Percentiles rank a stretch among this genome's conserved stretches.
phyloP scores from a whole-genome alignment of 2,797 vertebrate genomes.

The Pseudochirops corinnae region DNA sequence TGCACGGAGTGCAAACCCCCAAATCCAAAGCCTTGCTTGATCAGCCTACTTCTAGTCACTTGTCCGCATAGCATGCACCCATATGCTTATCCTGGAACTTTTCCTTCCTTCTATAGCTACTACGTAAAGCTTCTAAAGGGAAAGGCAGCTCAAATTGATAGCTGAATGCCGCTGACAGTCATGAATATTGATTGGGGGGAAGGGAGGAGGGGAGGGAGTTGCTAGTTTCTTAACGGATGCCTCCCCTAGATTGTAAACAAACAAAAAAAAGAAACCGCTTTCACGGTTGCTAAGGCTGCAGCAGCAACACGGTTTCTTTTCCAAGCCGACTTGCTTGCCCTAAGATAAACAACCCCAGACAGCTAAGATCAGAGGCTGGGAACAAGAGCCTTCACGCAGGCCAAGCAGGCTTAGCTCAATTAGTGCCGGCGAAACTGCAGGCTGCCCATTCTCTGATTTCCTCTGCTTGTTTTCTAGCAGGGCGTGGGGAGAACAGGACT shows the following conservation, averaged over 20 bases:
- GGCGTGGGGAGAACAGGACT: constrained; percentile 83
- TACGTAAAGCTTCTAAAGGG: constrained; percentile 65
- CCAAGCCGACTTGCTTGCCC: constrained; percentile 66
- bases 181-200: constrained; percentile 62
- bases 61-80: constrained; percentile 82
- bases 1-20: constrained; percentile 40
- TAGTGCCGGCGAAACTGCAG: constrained; percentile 81
- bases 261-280: constrained; percentile 54
- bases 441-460: constrained; percentile 83
- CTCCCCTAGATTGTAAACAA: constrained; percentile 73
- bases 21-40: constrained; percentile 73
- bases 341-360: constrained; percentile 73
- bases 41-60: constrained; percentile 83
- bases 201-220: constrained; percentile 71
- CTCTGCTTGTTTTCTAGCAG: constrained; percentile 84
- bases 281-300: constrained; percentile 76
- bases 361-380: constrained; percentile 57
- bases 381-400: constrained; percentile 78
- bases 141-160: constrained; percentile 83
- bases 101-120: constrained; percentile 80
- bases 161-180: constrained; percentile 75
- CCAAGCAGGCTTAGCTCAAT: constrained; percentile 80
- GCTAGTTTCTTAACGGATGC: constrained; percentile 73
- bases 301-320: constrained; percentile 79
- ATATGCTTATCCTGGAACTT: constrained; percentile 83